Evolutionary conservation across 2,888 invertebrate genomes (phyloP).

Genomic region (Gastracanthus pulcherrimus): DNA sequence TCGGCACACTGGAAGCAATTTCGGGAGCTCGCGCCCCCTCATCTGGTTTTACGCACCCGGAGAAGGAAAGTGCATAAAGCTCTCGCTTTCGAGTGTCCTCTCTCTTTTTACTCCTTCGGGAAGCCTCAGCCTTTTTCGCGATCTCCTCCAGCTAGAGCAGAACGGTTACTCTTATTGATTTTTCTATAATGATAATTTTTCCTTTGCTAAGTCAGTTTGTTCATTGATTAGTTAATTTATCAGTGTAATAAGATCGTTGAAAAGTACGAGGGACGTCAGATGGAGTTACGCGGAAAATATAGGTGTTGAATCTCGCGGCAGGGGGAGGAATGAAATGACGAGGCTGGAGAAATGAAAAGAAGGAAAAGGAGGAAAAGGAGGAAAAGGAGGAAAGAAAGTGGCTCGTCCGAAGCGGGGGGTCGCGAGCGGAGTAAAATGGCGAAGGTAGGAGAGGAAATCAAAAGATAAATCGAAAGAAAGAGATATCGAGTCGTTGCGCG

Average conservation of each 20-base stretch:
- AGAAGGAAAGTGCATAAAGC: conserved; percentile 75
- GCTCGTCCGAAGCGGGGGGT: conserved; percentile 55
- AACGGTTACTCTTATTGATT: neutral
- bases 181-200: neutral
- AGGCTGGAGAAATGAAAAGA: neutral
- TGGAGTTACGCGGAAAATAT: neutral
- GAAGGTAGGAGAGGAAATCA: conserved; percentile 58
- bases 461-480: conserved; percentile 60
- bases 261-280: neutral
- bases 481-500: conserved; percentile 58
- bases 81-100: conserved; percentile 67
- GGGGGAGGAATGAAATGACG: neutral
- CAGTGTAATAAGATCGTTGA: neutral
- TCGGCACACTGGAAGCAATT: conserved; percentile 74
- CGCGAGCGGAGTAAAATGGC: conserved; percentile 59
- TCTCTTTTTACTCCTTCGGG: conserved; percentile 52
- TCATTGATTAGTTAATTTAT: too few species aligned
- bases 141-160: conserved; percentile 31
- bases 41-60: conserved; percentile 64
- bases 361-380: neutral
- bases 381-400: conserved; percentile 19
- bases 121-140: conserved; percentile 46
- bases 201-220: neutral
- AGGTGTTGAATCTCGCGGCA: neutral
- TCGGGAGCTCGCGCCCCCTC: conserved; percentile 71